Evolutionary conservation across 2,113 vertebrate genomes (phyloP).

Genomic region (Corythornis vintsioides): DNA sequence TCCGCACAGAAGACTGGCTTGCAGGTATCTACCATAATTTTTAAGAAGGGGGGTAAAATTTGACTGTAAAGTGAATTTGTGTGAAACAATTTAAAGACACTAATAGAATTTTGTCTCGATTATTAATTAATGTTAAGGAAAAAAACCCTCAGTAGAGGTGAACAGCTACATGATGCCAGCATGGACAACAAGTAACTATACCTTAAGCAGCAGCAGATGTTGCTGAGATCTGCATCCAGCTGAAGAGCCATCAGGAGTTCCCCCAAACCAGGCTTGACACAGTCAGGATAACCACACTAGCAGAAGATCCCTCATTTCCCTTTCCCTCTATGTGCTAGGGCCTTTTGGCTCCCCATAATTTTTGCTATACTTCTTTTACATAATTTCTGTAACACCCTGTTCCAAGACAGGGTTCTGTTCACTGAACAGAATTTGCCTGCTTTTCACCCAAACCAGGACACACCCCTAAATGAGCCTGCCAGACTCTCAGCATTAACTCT

Average conservation of each 20-base stretch:
- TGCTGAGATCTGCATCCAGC: background rate
- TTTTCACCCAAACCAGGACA: too few species aligned
- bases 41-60: background rate
- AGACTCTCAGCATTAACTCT: background rate
- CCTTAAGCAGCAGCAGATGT: background rate
- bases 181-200: rapidly evolving
- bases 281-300: rapidly evolving
- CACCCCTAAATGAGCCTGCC: background rate
- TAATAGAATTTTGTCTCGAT: background rate
- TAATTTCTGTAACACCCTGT: background rate
- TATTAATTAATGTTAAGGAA: background rate
- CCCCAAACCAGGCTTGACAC: background rate
- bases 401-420: too few species aligned
- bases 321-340: rapidly evolving
- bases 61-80: background rate
- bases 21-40: background rate
- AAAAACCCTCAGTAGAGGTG: background rate
- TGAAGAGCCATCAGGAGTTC: background rate
- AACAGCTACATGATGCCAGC: background rate
- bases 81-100: background rate
- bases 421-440: too few species aligned
- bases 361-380: background rate
- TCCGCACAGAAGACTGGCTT: rapidly evolving
- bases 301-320: background rate
- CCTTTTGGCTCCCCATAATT: background rate